Percentiles rank a stretch among this genome's conserved stretches.
These are phyloP conservation scores for Eilema caniola DNA, from an alignment of 2,888 invertebrate species.

Conservation along the genomic window DNA sequence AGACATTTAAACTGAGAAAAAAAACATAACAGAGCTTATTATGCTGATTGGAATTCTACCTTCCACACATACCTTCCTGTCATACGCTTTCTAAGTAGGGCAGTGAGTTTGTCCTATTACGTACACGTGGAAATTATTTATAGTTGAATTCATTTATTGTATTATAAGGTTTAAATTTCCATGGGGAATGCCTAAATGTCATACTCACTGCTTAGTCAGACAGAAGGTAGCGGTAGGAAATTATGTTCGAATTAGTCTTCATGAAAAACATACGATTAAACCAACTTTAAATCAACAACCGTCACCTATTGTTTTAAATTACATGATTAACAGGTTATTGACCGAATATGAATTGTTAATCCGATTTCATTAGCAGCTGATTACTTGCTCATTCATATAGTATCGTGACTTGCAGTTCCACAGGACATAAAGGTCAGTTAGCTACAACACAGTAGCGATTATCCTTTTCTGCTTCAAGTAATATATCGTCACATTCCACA, in stretches of 20 bases:
- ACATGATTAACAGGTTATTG: constrained; percentile 41
- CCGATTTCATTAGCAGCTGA: constrained; percentile 32
- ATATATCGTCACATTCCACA: constrained; percentile 69
- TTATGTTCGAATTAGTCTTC: background rate
- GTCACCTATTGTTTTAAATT: constrained; percentile 9
- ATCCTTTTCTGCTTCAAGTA: constrained; percentile 56
- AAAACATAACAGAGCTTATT: background rate
- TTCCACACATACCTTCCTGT: no score
- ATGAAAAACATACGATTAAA: background rate
- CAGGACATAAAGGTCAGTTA: constrained; percentile 49
- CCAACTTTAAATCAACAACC: background rate
- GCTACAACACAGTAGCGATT: constrained; percentile 36
- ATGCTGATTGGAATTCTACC: no score
- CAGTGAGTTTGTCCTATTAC: no score
- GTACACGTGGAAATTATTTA: background rate
- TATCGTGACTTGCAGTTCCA: constrained; percentile 35
- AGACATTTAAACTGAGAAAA: background rate
- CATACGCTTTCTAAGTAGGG: no score
- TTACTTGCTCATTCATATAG: constrained; percentile 26
- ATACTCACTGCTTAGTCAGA: no score
- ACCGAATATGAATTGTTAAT: constrained; percentile 29
- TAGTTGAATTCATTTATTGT: no score
- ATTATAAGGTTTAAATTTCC: background rate
- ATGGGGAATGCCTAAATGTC: no score
- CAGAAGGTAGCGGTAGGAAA: background rate